Percentiles rank a stretch among this genome's conserved stretches.
Conservation (phyloP, 2,888 invertebrate species). For the Lamellibrachia satsuma region DNA sequence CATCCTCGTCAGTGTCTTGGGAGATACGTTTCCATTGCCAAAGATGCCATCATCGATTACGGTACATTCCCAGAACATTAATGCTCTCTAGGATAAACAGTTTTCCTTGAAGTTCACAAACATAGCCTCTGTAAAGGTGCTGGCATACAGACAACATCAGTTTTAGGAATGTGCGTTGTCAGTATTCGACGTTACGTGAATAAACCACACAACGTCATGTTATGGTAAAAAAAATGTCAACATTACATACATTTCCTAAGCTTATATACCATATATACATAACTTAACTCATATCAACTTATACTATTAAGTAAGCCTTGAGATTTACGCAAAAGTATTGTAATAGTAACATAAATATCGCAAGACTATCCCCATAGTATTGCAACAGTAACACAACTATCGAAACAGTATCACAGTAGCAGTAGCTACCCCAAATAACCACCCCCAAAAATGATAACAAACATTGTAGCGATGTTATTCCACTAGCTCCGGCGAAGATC, state of each 20-base stretch:
- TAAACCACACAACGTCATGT: not conserved
- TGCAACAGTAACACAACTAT: not conserved
- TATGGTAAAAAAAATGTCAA: not conserved
- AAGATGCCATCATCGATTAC: too few relatives aligned
- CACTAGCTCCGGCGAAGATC: not conserved
- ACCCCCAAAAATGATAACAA: not conserved
- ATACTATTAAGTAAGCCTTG: not conserved
- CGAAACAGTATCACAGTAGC: not conserved
- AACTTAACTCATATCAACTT: not conserved
- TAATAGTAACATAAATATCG: too few relatives aligned
- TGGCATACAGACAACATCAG: not conserved
- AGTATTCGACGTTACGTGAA: not conserved
- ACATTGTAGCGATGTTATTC: not conserved
- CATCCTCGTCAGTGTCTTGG: too few relatives aligned
- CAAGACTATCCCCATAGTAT: not conserved
- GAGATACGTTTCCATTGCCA: too few relatives aligned
- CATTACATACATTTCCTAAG: not conserved
- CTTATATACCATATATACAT: not conserved
- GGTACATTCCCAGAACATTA: too few relatives aligned
- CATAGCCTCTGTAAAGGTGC: not conserved
- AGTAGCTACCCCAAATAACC: not conserved
- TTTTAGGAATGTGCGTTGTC: not conserved
- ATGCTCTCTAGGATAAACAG: too few relatives aligned
- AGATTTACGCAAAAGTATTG: too few relatives aligned
- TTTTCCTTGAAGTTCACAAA: too few relatives aligned